Base-by-base conservation (phyloP, 2,888 invertebrate genomes). In the Ctenicera cuprea region DNA sequence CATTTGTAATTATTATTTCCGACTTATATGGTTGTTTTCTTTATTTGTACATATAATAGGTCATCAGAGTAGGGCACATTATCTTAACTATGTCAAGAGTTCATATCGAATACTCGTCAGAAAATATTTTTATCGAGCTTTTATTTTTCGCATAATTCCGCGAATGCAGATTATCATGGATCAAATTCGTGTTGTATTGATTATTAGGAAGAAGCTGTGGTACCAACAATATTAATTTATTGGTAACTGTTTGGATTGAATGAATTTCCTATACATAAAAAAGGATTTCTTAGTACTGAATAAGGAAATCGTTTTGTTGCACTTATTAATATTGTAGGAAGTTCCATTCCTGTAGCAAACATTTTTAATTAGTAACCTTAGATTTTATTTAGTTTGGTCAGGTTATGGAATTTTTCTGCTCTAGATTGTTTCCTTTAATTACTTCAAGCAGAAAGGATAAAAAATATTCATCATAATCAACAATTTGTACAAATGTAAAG, bases 21-120 rank as follows among this genome's bases (percentile, higher is more conserved):
- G n/a, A 52, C 18, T 43, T 52, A 37, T 30, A 38, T 61, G 37
- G 37, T 33, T 68, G 33, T 43, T 62, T 61, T 67, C 43, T 54
- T 67, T 57, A 20, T 1, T 63, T 43, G 38, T 48, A 48, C n/a
- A n/a, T 33, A 64, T 65, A 54, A 71, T 71, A 74, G 74, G 74
- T 74, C 74, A 74, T 59, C 74, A n/a, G 63, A 71, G 67, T 71
- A 71, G 74, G 71, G 67, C 71, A 68, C 54, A 9, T 50, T 71
- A 74, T 74, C 74, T 59, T n/a, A 14, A 66, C 11, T 22, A 38
- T 61, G 74, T 74, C 71, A 71, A 69, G 61, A 63, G 74, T 66
- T 74, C 73, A 61, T 11, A 45, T 22, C 38, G 37, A 54, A 66
- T 70, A 38, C 66, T n/a, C n/a, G n/a, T 68, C 52, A 64, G 50